phyloP scores from a whole-genome alignment of 2,113 vertebrate species.

The Malaclemys terrapin region DNA sequence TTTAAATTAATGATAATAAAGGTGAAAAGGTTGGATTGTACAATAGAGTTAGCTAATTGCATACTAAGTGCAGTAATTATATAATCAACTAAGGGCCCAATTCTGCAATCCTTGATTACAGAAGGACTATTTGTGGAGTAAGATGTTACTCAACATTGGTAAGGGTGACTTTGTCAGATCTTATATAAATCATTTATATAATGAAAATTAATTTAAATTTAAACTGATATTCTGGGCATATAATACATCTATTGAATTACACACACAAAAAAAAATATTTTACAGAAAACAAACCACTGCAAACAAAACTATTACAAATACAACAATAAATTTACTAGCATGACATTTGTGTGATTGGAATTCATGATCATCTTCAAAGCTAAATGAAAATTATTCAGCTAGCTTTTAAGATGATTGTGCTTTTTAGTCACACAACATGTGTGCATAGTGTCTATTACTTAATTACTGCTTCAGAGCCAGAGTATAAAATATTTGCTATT shows the following conservation, averaged over 20 bases:
- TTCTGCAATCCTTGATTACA: not conserved
- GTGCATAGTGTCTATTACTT: not conserved
- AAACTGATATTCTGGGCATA: not conserved
- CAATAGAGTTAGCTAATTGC: constrained; percentile 32
- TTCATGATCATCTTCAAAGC: constrained; percentile 13
- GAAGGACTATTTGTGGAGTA: not conserved
- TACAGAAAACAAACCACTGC: not conserved
- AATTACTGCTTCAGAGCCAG: not conserved
- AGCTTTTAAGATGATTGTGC: constrained; percentile 22
- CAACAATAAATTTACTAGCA: not conserved
- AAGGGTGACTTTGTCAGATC: not conserved
- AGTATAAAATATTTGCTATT: not conserved
- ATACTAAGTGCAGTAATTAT: not conserved
- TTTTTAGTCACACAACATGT: not conserved
- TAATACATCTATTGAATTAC: not conserved
- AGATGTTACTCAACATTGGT: constrained; percentile 18
- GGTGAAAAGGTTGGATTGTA: not conserved
- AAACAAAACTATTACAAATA: not conserved
- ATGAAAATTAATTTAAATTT: not conserved
- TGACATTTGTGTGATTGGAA: not conserved
- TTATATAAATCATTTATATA: not conserved
- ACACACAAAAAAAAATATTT: not conserved
- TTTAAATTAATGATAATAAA: constrained; percentile 18
- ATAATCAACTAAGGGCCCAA: not conserved
- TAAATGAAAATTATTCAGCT: not conserved